phyloP scores from a whole-genome alignment of 2,888 invertebrate species.

The Galerucella calmariensis region DNA sequence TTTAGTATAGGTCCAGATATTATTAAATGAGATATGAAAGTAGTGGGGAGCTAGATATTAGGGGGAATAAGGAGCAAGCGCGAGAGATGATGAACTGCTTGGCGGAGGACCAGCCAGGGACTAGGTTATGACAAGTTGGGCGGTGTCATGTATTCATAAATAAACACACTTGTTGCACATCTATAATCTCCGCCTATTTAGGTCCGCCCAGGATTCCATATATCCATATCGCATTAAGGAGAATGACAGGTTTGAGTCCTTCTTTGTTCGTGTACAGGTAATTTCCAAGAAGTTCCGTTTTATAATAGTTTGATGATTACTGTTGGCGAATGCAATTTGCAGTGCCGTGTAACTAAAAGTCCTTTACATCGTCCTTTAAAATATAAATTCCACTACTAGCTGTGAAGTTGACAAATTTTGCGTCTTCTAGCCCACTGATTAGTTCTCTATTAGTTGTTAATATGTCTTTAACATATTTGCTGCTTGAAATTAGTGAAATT shows the following conservation, averaged over 20 bases:
- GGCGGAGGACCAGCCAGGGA: slow-evolving; percentile 71
- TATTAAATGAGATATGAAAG: slow-evolving; percentile 65
- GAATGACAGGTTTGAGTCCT: slow-evolving; percentile 18
- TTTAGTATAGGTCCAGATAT: slow-evolving; percentile 67
- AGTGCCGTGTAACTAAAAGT: neutral
- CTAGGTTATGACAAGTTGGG: slow-evolving; percentile 77
- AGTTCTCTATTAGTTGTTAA: too few species aligned
- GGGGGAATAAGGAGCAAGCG: slow-evolving; percentile 62
- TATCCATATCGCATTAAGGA: slow-evolving; percentile 59
- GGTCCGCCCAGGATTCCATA: slow-evolving; percentile 61
- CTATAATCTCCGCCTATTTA: slow-evolving; percentile 72
- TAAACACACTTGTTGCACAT: slow-evolving; percentile 74
- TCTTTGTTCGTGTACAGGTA: slow-evolving; percentile 44
- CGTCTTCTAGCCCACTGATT: too few species aligned
- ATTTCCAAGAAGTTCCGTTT: slow-evolving; percentile 49
- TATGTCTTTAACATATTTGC: too few species aligned
- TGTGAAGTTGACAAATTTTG: too few species aligned
- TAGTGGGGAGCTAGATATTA: slow-evolving; percentile 55
- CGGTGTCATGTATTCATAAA: slow-evolving; percentile 76
- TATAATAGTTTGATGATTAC: neutral
- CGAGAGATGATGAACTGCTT: slow-evolving; percentile 63
- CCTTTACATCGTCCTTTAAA: neutral
- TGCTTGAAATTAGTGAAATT: too few species aligned
- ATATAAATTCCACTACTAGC: too few species aligned
- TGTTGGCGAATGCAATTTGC: neutral